These are phyloP conservation scores for Esox niger DNA, from an alignment of 2,113 vertebrate species.

Conservation along the genomic window DNA sequence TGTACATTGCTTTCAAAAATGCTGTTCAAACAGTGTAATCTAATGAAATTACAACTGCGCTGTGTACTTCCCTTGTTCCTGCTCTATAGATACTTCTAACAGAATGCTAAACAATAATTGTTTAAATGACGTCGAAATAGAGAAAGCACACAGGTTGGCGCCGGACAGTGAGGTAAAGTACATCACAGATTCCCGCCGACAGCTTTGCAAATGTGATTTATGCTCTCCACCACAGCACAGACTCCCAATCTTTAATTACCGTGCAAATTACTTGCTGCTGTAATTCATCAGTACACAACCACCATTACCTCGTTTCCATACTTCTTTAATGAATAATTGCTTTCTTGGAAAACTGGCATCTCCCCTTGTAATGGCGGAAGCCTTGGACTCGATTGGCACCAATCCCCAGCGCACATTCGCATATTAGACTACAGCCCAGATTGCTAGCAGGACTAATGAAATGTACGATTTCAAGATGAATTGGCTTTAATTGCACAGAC, in stretches of 20 bases:
- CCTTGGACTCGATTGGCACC: conserved; percentile 75
- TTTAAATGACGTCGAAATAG: neutral
- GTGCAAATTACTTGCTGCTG: conserved; percentile 70
- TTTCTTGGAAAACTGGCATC: conserved; percentile 71
- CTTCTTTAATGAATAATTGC: conserved; percentile 84
- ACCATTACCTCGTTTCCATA: conserved; percentile 77
- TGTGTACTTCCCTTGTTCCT: neutral
- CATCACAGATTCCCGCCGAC: conserved; percentile 52
- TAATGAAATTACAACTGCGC: neutral
- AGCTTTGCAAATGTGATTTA: conserved; percentile 72
- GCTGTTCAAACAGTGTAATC: too few relatives aligned
- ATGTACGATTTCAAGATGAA: conserved; percentile 37
- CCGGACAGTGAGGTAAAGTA: conserved; percentile 40
- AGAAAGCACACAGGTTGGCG: conserved; percentile 8
- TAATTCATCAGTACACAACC: conserved; percentile 80
- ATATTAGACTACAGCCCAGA: conserved; percentile 67
- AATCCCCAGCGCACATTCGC: conserved; percentile 70
- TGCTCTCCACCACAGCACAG: conserved; percentile 53
- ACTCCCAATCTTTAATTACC: conserved; percentile 79
- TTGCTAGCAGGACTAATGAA: conserved; percentile 56
- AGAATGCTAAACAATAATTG: neutral
- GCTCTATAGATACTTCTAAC: neutral
- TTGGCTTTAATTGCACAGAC: conserved; percentile 52
- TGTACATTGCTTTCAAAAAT: too few relatives aligned
- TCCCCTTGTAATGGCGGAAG: conserved; percentile 68